These are phyloP conservation scores for Microctenopoma steveboyesi DNA, from an alignment of 2,797 vertebrate genomes.

Conservation along the genomic window DNA sequence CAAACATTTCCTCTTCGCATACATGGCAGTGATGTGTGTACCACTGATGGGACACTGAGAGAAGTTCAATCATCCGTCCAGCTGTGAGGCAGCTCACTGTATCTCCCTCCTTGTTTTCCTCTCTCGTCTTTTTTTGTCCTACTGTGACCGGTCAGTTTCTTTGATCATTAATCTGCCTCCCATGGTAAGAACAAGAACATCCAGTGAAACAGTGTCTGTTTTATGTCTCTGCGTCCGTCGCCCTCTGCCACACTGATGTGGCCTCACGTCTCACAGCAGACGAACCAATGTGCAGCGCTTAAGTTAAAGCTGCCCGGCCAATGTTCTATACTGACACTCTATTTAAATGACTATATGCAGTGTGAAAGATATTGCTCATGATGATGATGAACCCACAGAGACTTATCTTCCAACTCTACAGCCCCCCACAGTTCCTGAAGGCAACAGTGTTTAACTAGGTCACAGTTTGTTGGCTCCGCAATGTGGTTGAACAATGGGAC, in stretches of 20 bases:
- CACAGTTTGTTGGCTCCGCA: no score
- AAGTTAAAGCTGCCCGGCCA: not conserved
- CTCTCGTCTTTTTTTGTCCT: not conserved
- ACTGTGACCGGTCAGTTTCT: constrained; percentile 27
- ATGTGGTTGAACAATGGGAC: no score
- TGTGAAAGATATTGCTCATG: not conserved
- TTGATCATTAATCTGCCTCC: constrained; percentile 45
- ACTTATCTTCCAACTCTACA: not conserved
- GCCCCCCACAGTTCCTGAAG: no score
- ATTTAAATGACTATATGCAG: not conserved
- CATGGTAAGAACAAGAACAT: constrained; percentile 38
- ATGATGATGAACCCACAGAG: not conserved
- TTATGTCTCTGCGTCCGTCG: not conserved
- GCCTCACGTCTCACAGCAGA: constrained; percentile 17
- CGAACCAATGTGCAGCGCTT: not conserved
- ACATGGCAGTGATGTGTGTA: not conserved
- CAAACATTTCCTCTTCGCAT: constrained; percentile 21
- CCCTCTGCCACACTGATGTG: constrained; percentile 1
- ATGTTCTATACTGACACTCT: not conserved
- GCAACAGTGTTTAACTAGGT: no score
- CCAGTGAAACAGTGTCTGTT: constrained; percentile 33
- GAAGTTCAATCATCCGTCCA: not conserved
- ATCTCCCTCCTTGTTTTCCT: constrained; percentile 14
- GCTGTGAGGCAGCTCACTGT: not conserved
- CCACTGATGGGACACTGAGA: not conserved